These are phyloP conservation scores for Ibidorhyncha struthersii DNA, from an alignment of 2,113 vertebrate species.

Conservation along the genomic window DNA sequence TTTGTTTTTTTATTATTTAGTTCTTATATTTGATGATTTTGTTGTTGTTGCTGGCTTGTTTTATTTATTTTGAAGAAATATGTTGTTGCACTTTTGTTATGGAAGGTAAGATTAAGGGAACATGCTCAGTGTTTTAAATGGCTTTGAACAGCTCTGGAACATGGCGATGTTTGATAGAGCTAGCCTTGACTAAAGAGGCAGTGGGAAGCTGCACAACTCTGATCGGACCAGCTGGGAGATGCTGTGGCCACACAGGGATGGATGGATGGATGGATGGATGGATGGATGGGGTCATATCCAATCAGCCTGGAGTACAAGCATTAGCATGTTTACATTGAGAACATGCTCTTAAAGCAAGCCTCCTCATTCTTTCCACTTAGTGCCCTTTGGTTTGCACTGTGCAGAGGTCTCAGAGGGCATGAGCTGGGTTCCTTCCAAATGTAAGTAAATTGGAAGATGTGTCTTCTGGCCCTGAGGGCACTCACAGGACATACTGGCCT, in stretches of 20 bases:
- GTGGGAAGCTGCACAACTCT: background rate
- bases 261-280: too few species aligned
- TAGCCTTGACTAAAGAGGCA: background rate
- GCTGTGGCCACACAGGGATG: background rate
- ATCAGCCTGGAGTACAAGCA: background rate
- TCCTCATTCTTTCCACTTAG: background rate
- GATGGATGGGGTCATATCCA: background rate
- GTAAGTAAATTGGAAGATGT: background rate
- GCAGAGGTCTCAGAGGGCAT: background rate
- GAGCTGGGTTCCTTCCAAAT: background rate
- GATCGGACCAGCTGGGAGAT: background rate
- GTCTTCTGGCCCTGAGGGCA: background rate
- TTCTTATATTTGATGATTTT: background rate
- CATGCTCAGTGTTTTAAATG: background rate
- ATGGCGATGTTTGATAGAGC: background rate
- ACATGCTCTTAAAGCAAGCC: background rate
- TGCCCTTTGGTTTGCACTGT: background rate
- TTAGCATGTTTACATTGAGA: accelerated
- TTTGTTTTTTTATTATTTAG: background rate
- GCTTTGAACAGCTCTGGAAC: background rate
- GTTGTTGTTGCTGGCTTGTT: background rate
- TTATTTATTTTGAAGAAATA: background rate
- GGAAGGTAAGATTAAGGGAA: background rate
- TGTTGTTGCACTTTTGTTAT: background rate
- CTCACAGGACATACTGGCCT: background rate